phyloP scores from a whole-genome alignment of 1,140 invertebrate species.

The Aphelenchoides avenae region DNA sequence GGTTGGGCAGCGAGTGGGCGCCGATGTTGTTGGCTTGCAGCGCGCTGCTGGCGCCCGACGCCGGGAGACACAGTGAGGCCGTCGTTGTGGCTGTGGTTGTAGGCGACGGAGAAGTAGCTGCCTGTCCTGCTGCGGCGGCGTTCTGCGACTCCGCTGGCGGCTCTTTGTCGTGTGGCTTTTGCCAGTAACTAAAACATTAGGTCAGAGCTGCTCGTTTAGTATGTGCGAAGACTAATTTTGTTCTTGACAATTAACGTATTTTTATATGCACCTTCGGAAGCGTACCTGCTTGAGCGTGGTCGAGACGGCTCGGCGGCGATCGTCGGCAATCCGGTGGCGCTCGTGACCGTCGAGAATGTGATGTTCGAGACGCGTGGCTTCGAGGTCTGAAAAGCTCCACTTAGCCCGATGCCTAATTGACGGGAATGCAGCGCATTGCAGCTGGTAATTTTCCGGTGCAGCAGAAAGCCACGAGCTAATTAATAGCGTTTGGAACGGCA shows the following conservation, averaged over 20 bases:
- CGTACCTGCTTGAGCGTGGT: slow-evolving; percentile 51
- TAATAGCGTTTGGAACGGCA: too few species aligned
- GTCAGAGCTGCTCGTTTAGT: too few species aligned
- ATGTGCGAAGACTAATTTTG: too few species aligned
- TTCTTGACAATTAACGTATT: too few species aligned
- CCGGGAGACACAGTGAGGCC: not conserved
- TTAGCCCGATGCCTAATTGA: too few species aligned
- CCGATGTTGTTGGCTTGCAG: not conserved
- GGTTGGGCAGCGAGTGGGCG: not conserved
- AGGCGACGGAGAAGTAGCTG: not conserved
- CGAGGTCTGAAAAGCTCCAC: slow-evolving; percentile 45
- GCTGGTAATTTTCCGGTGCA: too few species aligned
- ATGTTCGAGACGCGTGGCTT: slow-evolving; percentile 57
- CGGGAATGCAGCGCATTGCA: too few species aligned
- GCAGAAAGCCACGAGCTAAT: too few species aligned
- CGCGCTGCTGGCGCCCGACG: not conserved
- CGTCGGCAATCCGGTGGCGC: slow-evolving; percentile 53
- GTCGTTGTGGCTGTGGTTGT: slow-evolving; percentile 3
- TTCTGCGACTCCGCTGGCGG: too few species aligned
- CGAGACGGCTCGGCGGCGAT: slow-evolving; percentile 57
- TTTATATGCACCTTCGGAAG: slow-evolving; percentile 13
- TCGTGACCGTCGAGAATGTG: slow-evolving; percentile 49
- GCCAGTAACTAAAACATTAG: too few species aligned
- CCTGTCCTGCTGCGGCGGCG: not conserved
- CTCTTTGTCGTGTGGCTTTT: too few species aligned